Evolutionary conservation across 2,113 vertebrate species (phyloP).

Genomic region (Otolemur garnettii): DNA sequence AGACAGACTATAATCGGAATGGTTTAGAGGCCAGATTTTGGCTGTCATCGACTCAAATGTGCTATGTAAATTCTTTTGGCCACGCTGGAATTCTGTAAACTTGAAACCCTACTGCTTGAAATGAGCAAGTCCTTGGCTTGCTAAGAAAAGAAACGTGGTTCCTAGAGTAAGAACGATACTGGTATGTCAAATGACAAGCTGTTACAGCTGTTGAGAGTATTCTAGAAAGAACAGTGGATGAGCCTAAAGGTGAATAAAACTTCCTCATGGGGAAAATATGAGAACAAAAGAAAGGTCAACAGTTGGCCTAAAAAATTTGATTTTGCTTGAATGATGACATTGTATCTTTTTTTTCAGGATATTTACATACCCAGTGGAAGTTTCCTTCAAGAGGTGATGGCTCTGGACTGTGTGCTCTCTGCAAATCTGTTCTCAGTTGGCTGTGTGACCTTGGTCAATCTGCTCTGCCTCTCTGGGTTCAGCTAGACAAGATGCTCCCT

Average conservation of each 20-base stretch:
- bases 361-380: neutral
- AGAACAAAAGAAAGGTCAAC: neutral
- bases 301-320: neutral
- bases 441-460: neutral
- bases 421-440: neutral
- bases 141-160: neutral
- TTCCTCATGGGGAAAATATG: neutral
- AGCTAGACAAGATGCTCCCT: neutral
- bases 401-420: neutral
- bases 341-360: neutral
- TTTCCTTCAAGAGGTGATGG: neutral
- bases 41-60: neutral
- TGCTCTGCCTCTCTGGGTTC: neutral
- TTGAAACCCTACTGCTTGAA: neutral
- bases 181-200: neutral
- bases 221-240: neutral
- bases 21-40: neutral
- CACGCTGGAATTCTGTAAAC: neutral
- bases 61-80: neutral
- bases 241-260: neutral
- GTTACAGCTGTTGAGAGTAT: neutral
- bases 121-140: neutral
- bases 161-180: neutral
- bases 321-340: neutral
- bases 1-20: neutral